Evolutionary conservation across 2,888 invertebrate genomes (phyloP).

Genomic region (Drosophila acutilabella): DNA sequence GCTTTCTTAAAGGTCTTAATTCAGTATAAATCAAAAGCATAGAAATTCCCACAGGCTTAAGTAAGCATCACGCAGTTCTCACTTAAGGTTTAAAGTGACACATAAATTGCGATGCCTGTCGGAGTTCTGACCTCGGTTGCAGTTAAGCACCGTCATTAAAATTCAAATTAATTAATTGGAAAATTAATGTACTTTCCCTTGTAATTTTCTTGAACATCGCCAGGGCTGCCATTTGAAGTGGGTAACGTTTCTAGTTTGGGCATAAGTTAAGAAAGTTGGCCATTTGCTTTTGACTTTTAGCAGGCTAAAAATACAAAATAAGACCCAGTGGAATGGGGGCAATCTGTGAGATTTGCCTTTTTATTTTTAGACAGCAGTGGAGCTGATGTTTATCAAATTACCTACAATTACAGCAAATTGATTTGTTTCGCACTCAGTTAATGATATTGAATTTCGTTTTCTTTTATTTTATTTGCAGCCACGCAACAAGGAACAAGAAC

Average conservation of each 20-base stretch:
- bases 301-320: slow-evolving; percentile 43
- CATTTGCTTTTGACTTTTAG: slow-evolving; percentile 14
- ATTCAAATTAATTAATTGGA: slow-evolving; percentile 78
- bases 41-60: slow-evolving; percentile 34
- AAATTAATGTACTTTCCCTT: slow-evolving; percentile 63
- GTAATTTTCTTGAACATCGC: slow-evolving; percentile 14
- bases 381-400: slow-evolving; percentile 28
- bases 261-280: slow-evolving; percentile 4
- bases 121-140: slow-evolving; percentile 19
- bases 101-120: slow-evolving; percentile 52
- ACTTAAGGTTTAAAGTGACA: slow-evolving; percentile 64
- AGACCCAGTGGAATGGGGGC: slow-evolving; percentile 29
- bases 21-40: not conserved
- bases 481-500: slow-evolving; percentile 95
- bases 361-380: slow-evolving; percentile 44
- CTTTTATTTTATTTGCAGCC: slow-evolving; percentile 86
- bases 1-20: not conserved
- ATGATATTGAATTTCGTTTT: slow-evolving; percentile 40
- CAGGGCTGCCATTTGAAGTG: slow-evolving; percentile 11
- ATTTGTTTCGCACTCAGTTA: slow-evolving; percentile 41
- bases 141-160: slow-evolving; percentile 48
- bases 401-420: slow-evolving; percentile 54
- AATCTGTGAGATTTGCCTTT: slow-evolving; percentile 39
- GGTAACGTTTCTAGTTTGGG: slow-evolving; percentile 8
- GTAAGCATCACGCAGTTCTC: slow-evolving; percentile 72